These are phyloP conservation scores for Eremophila alpestris DNA, from an alignment of 2,797 vertebrate genomes.

Conservation along the genomic window DNA sequence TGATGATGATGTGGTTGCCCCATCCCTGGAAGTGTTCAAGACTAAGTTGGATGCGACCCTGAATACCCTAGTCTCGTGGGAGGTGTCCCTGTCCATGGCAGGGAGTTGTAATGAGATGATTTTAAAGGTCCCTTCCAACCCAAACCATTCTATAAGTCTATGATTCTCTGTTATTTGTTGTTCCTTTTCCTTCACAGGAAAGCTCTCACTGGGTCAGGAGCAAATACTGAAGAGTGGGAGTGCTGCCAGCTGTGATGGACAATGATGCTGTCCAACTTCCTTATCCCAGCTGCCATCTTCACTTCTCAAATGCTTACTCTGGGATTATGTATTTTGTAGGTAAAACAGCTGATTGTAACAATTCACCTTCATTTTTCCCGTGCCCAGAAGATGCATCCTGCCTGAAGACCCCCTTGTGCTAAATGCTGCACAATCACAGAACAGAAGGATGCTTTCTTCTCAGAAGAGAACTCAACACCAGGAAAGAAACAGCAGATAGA, in stretches of 20 bases:
- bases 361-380: not conserved
- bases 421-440: not conserved
- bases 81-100: not conserved
- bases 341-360: rapidly evolving
- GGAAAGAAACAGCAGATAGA: not conserved
- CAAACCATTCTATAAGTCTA: not conserved
- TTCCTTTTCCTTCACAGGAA: not conserved
- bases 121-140: not conserved
- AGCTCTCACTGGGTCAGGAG: not conserved
- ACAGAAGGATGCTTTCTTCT: not conserved
- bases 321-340: not conserved
- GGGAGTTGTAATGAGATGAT: not conserved
- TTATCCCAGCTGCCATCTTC: not conserved
- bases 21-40: not conserved
- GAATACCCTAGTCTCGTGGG: not conserved
- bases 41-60: not conserved
- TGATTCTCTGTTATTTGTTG: not conserved
- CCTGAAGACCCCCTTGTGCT: not conserved
- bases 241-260: not conserved
- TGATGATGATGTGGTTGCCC: not conserved
- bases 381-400: not conserved
- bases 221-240: not conserved
- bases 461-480: not conserved
- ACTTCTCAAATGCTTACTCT: not conserved
- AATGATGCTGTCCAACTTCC: not conserved